phyloP scores from a whole-genome alignment of 2,888 invertebrate species.

The Nymphalis c-album region DNA sequence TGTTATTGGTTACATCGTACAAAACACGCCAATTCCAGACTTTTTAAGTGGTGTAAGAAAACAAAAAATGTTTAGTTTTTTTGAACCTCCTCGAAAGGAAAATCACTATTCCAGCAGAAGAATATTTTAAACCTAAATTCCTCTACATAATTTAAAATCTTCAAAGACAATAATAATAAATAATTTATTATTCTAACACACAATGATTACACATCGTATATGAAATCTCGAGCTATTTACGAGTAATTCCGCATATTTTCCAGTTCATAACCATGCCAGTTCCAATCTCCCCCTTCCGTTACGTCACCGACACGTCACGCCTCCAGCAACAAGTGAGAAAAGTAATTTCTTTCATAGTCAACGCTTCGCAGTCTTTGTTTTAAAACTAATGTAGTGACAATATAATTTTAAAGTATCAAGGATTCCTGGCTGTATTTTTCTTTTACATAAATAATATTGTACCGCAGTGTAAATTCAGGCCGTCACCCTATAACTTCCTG shows the following conservation, averaged over 20 bases:
- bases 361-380: slow-evolving; percentile 29
- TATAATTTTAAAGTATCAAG: background rate
- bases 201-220: background rate
- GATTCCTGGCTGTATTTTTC: background rate
- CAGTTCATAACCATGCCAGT: slow-evolving; percentile 4
- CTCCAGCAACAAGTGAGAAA: slow-evolving; percentile 39
- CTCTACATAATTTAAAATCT: too few relatives aligned
- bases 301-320: slow-evolving; percentile 15
- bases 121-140: too few relatives aligned
- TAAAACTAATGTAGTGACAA: slow-evolving; percentile 15
- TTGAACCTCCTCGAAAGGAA: too few relatives aligned
- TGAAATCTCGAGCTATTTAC: slow-evolving; percentile 1
- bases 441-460: background rate
- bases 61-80: too few relatives aligned
- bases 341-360: slow-evolving; percentile 35
- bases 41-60: too few relatives aligned
- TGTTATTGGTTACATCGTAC: too few relatives aligned
- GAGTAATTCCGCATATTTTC: slow-evolving; percentile 6
- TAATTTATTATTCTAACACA: background rate
- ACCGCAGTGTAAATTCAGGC: too few relatives aligned
- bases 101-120: too few relatives aligned
- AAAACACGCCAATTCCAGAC: too few relatives aligned
- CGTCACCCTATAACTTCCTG: too few relatives aligned
- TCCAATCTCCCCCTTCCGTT: background rate
- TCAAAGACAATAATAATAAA: background rate